phyloP scores from a whole-genome alignment of 2,113 vertebrate genomes.

The Nanorana parkeri region DNA sequence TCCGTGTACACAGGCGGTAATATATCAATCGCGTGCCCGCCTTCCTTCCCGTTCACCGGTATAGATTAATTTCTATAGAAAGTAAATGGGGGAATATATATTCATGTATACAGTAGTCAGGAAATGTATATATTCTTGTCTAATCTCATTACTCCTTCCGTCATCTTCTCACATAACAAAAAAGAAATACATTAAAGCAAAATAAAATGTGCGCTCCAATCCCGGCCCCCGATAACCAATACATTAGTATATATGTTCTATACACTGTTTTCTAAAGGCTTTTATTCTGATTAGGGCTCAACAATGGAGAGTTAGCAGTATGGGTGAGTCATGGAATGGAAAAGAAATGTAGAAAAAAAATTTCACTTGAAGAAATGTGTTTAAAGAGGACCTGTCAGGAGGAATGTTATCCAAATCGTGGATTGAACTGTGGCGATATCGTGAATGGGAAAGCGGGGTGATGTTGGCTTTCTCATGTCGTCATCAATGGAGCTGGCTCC shows the following conservation, averaged over 20 bases:
- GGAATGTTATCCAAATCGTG: too few species aligned
- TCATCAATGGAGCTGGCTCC: too few species aligned
- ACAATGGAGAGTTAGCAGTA: conserved; percentile 31
- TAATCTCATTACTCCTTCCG: conserved; percentile 38
- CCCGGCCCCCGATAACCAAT: conserved; percentile 62
- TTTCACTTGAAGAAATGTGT: too few species aligned
- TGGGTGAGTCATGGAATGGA: neutral
- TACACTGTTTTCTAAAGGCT: conserved; percentile 65
- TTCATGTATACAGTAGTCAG: conserved; percentile 11
- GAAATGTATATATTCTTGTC: conserved; percentile 20
- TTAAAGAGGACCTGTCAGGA: too few species aligned
- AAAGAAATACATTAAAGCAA: conserved; percentile 17
- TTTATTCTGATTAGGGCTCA: conserved; percentile 70
- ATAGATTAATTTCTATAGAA: too few species aligned
- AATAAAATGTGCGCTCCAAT: conserved; percentile 48
- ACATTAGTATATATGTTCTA: conserved; percentile 67
- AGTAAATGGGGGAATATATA: too few species aligned
- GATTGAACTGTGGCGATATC: too few species aligned
- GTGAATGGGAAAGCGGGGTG: too few species aligned
- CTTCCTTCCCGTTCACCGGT: too few species aligned
- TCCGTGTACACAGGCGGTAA: too few species aligned
- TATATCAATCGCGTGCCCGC: too few species aligned
- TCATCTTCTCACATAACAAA: conserved; percentile 9
- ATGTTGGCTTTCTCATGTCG: too few species aligned
- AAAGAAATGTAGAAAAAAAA: neutral